These are phyloP conservation scores for Heliconius hermathena DNA, from an alignment of 1,140 invertebrate genomes.

Conservation along the genomic window DNA sequence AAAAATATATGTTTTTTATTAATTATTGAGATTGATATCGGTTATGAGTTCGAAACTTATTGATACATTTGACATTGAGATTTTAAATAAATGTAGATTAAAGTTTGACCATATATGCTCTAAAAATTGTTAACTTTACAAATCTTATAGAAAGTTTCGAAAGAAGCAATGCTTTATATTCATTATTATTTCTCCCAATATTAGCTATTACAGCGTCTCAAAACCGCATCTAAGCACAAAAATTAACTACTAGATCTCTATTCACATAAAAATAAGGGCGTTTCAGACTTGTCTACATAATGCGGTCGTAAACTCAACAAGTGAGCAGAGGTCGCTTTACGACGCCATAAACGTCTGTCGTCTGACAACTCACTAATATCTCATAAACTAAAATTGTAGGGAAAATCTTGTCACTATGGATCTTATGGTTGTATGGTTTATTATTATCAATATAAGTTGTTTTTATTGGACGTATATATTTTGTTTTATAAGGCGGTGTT, in stretches of 20 bases:
- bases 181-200: not conserved
- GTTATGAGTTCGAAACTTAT: too few species aligned
- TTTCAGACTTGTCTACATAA: constrained; percentile 45
- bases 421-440: constrained; percentile 21
- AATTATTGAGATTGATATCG: too few species aligned
- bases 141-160: too few species aligned
- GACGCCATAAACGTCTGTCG: constrained; percentile 69
- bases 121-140: too few species aligned
- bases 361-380: constrained; percentile 77
- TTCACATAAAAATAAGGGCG: constrained; percentile 45
- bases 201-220: not conserved
- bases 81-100: too few species aligned
- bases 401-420: constrained; percentile 52
- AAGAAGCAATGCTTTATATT: too few species aligned
- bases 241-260: constrained; percentile 15
- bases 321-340: constrained; percentile 73
- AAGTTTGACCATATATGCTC: too few species aligned
- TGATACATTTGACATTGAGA: too few species aligned
- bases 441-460: constrained; percentile 3
- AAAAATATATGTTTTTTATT: too few species aligned
- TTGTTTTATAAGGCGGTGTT: not conserved
- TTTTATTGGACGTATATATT: not conserved
- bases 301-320: constrained; percentile 71
- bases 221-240: not conserved
- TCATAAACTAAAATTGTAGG: constrained; percentile 65